phyloP scores from a whole-genome alignment of 2,113 vertebrate genomes.

The Ciconia maguari region DNA sequence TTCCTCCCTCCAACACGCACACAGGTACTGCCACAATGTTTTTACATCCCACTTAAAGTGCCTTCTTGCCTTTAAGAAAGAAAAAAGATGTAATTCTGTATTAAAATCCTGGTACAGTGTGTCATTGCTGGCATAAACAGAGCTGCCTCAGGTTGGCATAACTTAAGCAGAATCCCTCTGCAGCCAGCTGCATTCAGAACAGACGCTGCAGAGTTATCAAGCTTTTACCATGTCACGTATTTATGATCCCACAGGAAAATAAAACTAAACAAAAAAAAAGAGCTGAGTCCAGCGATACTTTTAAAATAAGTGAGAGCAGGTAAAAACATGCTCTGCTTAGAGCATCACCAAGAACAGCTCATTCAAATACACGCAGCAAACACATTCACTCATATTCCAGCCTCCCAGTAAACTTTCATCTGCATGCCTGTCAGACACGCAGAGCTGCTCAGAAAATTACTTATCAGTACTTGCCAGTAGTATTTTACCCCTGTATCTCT shows the following conservation, averaged over 20 bases:
- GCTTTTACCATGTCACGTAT: not conserved
- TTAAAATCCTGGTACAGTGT: not conserved
- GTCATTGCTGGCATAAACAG: not conserved
- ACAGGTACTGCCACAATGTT: not conserved
- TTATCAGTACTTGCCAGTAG: not conserved
- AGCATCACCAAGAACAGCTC: not conserved
- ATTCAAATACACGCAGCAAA: not conserved
- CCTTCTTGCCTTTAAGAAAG: not conserved
- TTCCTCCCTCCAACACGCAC: not conserved
- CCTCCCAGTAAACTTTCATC: not conserved
- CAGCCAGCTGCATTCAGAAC: not conserved
- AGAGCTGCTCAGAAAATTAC: not conserved
- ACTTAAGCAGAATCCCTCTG: not conserved
- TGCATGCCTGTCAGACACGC: not conserved
- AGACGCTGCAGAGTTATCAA: not conserved
- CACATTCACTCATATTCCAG: not conserved
- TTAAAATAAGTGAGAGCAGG: conserved; percentile 24
- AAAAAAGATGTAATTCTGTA: not conserved
- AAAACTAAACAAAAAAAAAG: not conserved
- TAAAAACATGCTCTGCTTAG: not conserved
- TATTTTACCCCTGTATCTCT: not conserved
- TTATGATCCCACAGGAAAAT: not conserved
- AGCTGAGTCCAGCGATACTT: not conserved
- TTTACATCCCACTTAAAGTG: not conserved
- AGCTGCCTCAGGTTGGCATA: not conserved